Base-by-base conservation (phyloP, 2,113 vertebrate genomes). In the Rhinolophus sinicus region DNA sequence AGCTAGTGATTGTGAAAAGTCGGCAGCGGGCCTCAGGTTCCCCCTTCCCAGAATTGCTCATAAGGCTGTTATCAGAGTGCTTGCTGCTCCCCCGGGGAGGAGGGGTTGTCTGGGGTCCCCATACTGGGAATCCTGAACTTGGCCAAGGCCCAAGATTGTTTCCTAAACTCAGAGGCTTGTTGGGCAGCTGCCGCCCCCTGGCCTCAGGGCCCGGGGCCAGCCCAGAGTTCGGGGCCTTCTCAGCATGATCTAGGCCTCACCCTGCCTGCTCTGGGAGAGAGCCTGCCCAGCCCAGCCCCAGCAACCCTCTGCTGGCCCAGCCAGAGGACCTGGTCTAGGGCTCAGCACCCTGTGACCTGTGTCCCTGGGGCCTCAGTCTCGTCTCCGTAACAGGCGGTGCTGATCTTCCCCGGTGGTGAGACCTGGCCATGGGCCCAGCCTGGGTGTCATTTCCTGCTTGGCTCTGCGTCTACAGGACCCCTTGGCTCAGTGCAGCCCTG, bases 391-490 rank as follows among this genome's bases (percentile, higher is more conserved):
- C 52, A 18, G 4, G 33, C 33, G 2, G 2, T 2, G 9, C n/a
- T 4, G 12, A 22, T 26, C 38, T 73, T 30, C 62, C 56, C 58
- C 0, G 1, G 44, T 0, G 2, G 22, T 4, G 0, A 83, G 67
- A 52, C 67, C 73, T 38, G 95, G 73, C 40, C 60, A 0, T 65
- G 38, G 6, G 16, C 22, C 92, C 0, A 0, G 9, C 88, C 89
- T 82, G 8, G 28, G 2, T 50, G n/a, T 69, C 90, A 50, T 16
- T 94, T 80, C 52, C 75, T 33, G 87, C 77, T 93, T 54, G 70
- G 93, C 58, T 62, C 60, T 8, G 64, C 44, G n/a, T 90, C 90
- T 85, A 76, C 40, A 26, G 77, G 58, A 72, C 96, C 85, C 90
- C 83, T n/a, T 22, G 1, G 80, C 21, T 50, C 65, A 35, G 12